These are phyloP conservation scores for Hipposideros armiger DNA, from an alignment of 2,113 vertebrate species.

Conservation along the genomic window DNA sequence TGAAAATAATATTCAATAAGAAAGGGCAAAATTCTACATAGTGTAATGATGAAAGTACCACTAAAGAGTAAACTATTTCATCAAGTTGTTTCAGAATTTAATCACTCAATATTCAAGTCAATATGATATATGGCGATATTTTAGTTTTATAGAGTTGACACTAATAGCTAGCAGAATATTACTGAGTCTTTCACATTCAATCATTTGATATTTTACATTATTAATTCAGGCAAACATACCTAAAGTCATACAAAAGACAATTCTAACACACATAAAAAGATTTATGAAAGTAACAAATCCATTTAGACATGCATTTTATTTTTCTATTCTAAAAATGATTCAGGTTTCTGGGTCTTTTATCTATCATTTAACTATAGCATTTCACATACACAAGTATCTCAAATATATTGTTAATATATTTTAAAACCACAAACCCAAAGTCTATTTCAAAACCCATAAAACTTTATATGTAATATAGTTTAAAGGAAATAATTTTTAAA, in stretches of 20 bases:
- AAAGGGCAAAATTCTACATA: background rate
- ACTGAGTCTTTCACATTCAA: background rate
- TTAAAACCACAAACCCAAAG: conserved; percentile 41
- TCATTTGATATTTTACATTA: conserved; percentile 17
- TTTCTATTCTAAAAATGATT: conserved; percentile 59
- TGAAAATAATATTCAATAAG: background rate
- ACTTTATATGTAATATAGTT: background rate
- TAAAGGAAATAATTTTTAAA: conserved; percentile 31
- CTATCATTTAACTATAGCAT: background rate
- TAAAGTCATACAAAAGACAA: background rate
- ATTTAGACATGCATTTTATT: background rate
- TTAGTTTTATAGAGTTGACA: background rate
- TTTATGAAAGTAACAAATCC: conserved; percentile 23
- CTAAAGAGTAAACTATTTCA: background rate
- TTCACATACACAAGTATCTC: background rate
- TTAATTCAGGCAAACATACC: conserved; percentile 7
- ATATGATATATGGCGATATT: background rate
- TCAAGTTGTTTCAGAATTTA: conserved; percentile 19
- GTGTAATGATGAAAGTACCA: background rate
- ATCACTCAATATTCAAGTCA: background rate
- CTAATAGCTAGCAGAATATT: background rate
- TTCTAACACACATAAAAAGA: background rate
- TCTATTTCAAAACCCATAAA: conserved; percentile 43
- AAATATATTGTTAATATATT: conserved; percentile 41
- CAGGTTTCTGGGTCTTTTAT: background rate